These are phyloP conservation scores for Cordilura impudica DNA, from an alignment of 2,888 invertebrate genomes.

Conservation along the genomic window DNA sequence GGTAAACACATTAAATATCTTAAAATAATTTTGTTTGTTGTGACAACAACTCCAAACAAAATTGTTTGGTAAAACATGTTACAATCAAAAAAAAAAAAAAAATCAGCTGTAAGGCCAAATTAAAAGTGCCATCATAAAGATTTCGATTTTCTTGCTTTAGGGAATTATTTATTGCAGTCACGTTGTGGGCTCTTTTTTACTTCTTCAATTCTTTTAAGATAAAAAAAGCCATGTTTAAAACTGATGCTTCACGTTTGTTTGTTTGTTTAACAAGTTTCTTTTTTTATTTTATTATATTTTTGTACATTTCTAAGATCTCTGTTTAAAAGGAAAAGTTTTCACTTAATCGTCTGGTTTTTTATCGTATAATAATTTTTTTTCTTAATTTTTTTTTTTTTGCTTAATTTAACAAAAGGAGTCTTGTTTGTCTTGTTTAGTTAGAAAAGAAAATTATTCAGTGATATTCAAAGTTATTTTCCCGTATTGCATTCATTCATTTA, in stretches of 20 bases:
- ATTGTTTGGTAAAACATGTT: no score
- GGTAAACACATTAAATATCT: no score
- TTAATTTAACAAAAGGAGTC: constrained; percentile 26
- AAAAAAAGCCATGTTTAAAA: constrained; percentile 29
- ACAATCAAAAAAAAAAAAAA: no score
- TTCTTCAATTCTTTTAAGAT: constrained; percentile 30
- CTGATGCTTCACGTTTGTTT: constrained; percentile 27
- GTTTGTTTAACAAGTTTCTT: constrained; percentile 46
- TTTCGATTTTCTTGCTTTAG: constrained; percentile 14
- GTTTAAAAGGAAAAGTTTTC: constrained; percentile 61
- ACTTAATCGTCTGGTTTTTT: constrained; percentile 48
- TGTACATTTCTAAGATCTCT: constrained; percentile 13
- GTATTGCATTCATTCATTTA: not conserved
- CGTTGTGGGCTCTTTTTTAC: constrained; percentile 31
- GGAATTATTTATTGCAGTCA: constrained; percentile 50
- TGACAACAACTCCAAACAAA: no score
- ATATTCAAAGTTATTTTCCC: constrained; percentile 17
- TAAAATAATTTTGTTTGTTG: no score
- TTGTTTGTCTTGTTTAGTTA: constrained; percentile 55
- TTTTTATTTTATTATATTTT: not conserved
- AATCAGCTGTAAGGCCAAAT: not conserved
- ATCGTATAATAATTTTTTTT: constrained; percentile 49
- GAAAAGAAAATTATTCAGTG: constrained; percentile 57
- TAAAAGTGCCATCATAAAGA: not conserved
- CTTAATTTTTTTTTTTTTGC: not conserved